Evolutionary conservation across 2,797 vertebrate genomes (phyloP).

Genomic region (Fistularia tabacaria): DNA sequence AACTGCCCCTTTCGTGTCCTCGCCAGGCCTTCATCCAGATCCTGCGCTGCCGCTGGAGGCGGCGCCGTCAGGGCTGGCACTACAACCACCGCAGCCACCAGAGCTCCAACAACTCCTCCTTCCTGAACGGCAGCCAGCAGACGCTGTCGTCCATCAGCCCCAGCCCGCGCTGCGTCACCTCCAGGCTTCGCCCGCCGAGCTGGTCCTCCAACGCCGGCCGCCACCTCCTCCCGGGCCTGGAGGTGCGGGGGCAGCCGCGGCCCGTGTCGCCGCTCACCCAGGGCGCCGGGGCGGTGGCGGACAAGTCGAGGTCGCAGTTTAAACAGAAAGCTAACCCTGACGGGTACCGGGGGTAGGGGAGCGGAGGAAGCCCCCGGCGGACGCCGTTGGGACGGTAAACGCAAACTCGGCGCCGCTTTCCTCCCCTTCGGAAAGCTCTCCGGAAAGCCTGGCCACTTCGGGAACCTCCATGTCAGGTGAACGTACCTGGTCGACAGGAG

Average conservation of each 20-base stretch:
- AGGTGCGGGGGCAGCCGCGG: background rate
- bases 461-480: too few relatives aligned
- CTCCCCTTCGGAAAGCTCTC: too few relatives aligned
- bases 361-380: too few relatives aligned
- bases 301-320: background rate
- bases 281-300: background rate
- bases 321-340: background rate
- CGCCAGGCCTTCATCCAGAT: constrained; percentile 68
- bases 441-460: too few relatives aligned
- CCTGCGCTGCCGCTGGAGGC: constrained; percentile 72
- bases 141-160: constrained; percentile 80
- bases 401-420: too few relatives aligned
- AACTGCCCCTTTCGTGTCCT: background rate
- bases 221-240: constrained; percentile 11
- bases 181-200: constrained; percentile 48
- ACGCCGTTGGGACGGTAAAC: too few relatives aligned
- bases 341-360: too few relatives aligned
- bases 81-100: constrained; percentile 78
- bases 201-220: constrained; percentile 11
- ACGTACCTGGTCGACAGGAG: too few relatives aligned
- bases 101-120: constrained; percentile 78
- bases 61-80: constrained; percentile 74
- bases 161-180: constrained; percentile 71
- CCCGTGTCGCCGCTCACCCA: constrained; percentile 13
- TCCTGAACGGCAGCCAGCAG: constrained; percentile 83